Evolutionary conservation across 2,797 vertebrate genomes (phyloP), one percentile per base, ranked within the genome.

Genomic region (Pteronotus mesoamericanus): DNA sequence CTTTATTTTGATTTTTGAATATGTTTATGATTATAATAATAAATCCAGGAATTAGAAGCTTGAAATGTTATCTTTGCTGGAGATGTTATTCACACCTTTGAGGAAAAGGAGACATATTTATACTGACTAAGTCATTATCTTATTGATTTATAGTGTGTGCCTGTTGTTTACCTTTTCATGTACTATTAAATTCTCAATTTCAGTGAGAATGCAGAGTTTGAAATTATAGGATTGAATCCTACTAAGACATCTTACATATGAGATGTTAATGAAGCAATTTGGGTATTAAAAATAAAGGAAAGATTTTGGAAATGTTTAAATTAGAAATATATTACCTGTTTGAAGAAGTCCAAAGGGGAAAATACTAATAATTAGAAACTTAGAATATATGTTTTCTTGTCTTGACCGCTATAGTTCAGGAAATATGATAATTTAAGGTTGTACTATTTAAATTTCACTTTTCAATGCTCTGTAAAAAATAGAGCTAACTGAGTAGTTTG

Each of bases 101-200:
- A 46, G 18, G 69, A 16, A 89, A 96, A 82, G 12, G 21, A 77
- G 34, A 75, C 12, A 83, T n/a, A 32, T 86, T 79, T 39, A 9
- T 46, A 66, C 42, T 83, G 44, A 90, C 32, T 91, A 59, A 77
- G 9, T 86, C 22, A 71, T 94, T 82, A 77, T 94, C 18, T 78
- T 57, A 85, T 11, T 79, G 39, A 89, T 94, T 87, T 85, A 71
- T 61, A 84, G 32, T 53, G 1, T 68, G 21, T 86, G 24, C 39
- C 18, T 91, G 34, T 48, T 86, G 34, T 44, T 91, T 89, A 16
- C 16, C 2, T 74, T 57, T 72, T 37, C 15, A 71, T 71, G 16
- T 42, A 44, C 39, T 82, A 79, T 77, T 89, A 92, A 75, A 55
- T 53, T 89, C 18, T 91, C 82, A 48, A 92, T 72, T 89, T 93